Base-by-base conservation (phyloP, 1,140 invertebrate species). In the Cotesia glomerata region DNA sequence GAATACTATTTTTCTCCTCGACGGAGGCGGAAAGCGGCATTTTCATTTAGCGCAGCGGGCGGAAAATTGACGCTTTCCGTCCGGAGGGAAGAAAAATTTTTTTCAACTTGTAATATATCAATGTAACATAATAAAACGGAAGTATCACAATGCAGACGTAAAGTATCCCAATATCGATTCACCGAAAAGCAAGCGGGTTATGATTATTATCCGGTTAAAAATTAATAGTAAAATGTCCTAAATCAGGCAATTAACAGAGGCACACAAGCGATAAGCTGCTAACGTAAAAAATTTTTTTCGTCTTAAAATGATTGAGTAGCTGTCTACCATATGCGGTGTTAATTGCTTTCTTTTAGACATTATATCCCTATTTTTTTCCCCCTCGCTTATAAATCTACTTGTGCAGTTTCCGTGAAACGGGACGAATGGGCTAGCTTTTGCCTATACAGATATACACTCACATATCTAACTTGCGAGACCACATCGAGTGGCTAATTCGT, bases 311-410 rank as follows among this genome's bases (percentile, higher is more conserved):
- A 85, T 85, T 77, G 79, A 83, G 75, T 79, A 54, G 73, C 70
- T 77, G 76, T 78, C 76, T 64, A 71, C 77, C 83, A 80, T 80
- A 74, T 81, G 82, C 75, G 72, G 72, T 78, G 78, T 77, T 82
- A 80, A 81, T 84, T 81, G 78, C 74, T 78, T 81, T 75, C 74
- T 72, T 76, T 78, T 59, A 62, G 52, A 66, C 54, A 26, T 58
- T 58, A 58, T 26, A 58, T 58, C 18, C 35, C 9, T 51, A 11
- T 67, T 14, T 49, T 36, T 35, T 26, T 26, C 26, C n/a, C 32
- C 18, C 8, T n/a, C 26, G 69, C 18, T 52, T 56, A 26, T 13
- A 9, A 26, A 26, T 26, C 26, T 26, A 34, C 51, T 35, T 11
- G 16, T 14, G 8, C 39, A 66, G 59, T 81, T 80, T 80, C 79